phyloP scores from a whole-genome alignment of 2,888 invertebrate genomes.

The Caenorhabditis sp. region DNA sequence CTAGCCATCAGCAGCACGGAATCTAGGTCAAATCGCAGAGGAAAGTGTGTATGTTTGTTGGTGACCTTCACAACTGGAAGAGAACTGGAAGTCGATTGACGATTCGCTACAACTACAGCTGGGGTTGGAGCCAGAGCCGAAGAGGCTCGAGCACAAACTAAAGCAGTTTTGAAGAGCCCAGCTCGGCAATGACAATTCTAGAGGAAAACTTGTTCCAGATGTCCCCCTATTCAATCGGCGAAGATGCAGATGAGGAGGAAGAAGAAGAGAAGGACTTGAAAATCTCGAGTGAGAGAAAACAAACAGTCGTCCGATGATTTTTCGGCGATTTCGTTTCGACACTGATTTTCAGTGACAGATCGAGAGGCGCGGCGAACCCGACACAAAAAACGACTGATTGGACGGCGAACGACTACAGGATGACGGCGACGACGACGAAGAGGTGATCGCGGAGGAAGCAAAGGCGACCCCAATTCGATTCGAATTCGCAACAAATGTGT shows the following conservation, averaged over 20 bases:
- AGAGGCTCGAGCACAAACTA: no score
- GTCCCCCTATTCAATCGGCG: not conserved
- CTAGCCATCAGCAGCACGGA: conserved; percentile 21
- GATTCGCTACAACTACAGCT: no score
- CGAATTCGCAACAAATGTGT: conserved; percentile 13
- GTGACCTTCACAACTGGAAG: conserved; percentile 1
- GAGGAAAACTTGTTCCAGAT: conserved; percentile 8
- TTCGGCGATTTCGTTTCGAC: not conserved
- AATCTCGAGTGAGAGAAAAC: not conserved
- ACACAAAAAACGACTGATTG: not conserved
- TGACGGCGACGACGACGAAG: not conserved
- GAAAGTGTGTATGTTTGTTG: conserved; percentile 14
- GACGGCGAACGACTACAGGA: conserved; percentile 7
- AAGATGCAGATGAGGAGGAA: not conserved
- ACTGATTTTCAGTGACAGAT: conserved; percentile 7
- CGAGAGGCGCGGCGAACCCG: no score
- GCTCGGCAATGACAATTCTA: no score
- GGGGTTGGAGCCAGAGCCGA: no score
- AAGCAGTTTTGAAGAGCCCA: no score
- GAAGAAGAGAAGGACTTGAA: conserved; percentile 1
- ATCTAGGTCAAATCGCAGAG: conserved; percentile 46
- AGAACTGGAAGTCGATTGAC: conserved; percentile 34
- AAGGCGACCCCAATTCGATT: conserved; percentile 25
- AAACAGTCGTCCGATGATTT: conserved; percentile 1
- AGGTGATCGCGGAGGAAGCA: not conserved